Evolutionary conservation across 2,113 vertebrate genomes (phyloP), one percentile per base, ranked within the genome.

Genomic region (Pelobates fuscus): DNA sequence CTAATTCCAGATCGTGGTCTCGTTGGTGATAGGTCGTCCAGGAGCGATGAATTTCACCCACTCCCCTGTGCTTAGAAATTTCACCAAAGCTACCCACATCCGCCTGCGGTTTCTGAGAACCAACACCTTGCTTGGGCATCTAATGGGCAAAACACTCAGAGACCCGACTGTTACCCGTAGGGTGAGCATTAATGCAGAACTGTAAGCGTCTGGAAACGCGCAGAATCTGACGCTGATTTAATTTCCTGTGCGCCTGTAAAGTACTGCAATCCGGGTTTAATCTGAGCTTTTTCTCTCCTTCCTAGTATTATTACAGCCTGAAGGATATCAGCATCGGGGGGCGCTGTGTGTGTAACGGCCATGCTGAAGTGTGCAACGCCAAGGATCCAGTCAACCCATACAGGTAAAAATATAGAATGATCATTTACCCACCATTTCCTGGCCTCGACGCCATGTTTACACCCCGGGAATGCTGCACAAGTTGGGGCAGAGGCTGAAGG

Each of bases 241-340:
- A n/a, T n/a, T n/a, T n/a, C n/a, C n/a, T n/a, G n/a, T n/a, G n/a
- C n/a, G n/a, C n/a, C n/a, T n/a, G n/a, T n/a, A n/a, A n/a, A n/a
- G n/a, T n/a, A n/a, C n/a, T n/a, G n/a, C n/a, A n/a, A n/a, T n/a
- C n/a, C n/a, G n/a, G n/a, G n/a, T n/a, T n/a, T n/a, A n/a, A n/a
- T n/a, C n/a, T n/a, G n/a, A n/a, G n/a, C n/a, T n/a, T 23, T 8
- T 12, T 71, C 44, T 58, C 4, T 57, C 8, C 3, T 17, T 74
- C 15, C 12, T 77, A 99, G 97, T 99, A 99, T 75, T 99, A 97
- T 84, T 99, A 99, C 89, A 99, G 97, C 61, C 96, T 99, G 85
- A 99, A 99, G 82, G 97, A 99, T 72, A 95, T 99, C 91, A 99
- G 96, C 68, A 93, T 99, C 0, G 97, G 96, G 5, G 97, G 97